These are phyloP conservation scores for Rhagonycha lutea DNA, from an alignment of 2,888 invertebrate genomes.

Conservation along the genomic window DNA sequence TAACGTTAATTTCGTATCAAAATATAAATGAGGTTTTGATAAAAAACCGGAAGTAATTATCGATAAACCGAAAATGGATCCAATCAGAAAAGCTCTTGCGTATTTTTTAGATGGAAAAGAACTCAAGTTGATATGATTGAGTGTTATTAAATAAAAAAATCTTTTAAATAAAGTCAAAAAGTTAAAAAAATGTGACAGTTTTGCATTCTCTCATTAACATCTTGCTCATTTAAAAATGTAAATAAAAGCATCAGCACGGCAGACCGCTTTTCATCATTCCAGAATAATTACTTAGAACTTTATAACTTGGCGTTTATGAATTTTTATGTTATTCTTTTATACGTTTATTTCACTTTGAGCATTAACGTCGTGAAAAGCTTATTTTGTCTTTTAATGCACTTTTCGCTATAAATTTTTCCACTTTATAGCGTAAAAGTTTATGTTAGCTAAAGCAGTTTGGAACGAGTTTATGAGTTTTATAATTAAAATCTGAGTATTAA, in stretches of 20 bases:
- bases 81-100: not conserved
- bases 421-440: not conserved
- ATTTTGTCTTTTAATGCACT: constrained; percentile 37
- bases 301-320: constrained; percentile 39
- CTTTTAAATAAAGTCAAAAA: not conserved
- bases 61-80: not conserved
- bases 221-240: constrained; percentile 28
- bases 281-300: constrained; percentile 45
- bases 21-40: not conserved
- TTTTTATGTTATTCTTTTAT: constrained; percentile 41
- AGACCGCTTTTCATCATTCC: constrained; percentile 37
- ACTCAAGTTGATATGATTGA: not conserved
- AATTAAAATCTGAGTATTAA: not conserved
- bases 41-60: not conserved
- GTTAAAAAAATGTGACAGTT: constrained; percentile 7
- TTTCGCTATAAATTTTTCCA: constrained; percentile 32
- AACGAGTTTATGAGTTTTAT: constrained; percentile 5
- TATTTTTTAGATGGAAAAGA: not conserved
- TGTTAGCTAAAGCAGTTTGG: constrained; percentile 30
- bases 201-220: constrained; percentile 27
- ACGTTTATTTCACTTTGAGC: constrained; percentile 38
- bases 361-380: constrained; percentile 31
- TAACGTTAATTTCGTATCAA: not conserved
- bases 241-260: constrained; percentile 37
- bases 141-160: not conserved